Evolutionary conservation across 2,888 invertebrate genomes (phyloP), one percentile per base, ranked within the genome.

Genomic region (Osmoderma eremita): DNA sequence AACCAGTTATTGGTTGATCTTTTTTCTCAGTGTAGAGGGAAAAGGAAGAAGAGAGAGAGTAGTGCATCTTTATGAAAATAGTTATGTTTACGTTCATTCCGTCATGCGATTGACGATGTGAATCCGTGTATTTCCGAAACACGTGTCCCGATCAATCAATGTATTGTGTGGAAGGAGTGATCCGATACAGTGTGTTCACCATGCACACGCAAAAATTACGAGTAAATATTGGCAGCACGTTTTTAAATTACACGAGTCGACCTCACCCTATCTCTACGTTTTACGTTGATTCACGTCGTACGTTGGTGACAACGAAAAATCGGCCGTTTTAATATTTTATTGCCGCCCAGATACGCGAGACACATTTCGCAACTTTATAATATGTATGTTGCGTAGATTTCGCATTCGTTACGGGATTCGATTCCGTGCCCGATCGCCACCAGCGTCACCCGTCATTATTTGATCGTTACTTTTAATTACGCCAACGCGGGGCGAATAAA

Each of bases 401-500:
- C 10, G 8, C 30, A 5, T 5, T 10, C 6, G 30, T 61, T 61
- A n/a, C n/a, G n/a, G 45, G 48, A 61, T 61, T 10, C 45, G 58
- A 45, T 61, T 45, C 12, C 45, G 12, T 18, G 10, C 24, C 30
- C 30, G 45, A 61, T 61, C 45, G 58, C 58, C 45, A 30, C 45
- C 58, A 45, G 58, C 45, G 58, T 45, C 45, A 30, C 45, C 58
- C 58, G 58, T 61, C 58, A 61, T 61, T 61, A 61, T 61, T 61
- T 61, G 58, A 61, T 61, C 58, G 58, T 61, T 61, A 61, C 45
- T 61, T 61, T 61, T 61, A 61, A 61, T 61, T 61, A 61, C 58
- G 45, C 30, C 5, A 24, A 10, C 48, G 45, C 45, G 30, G 8
- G 15, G 58, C 30, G 45, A 61, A 61, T 61, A 61, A 61, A 61